These are phyloP conservation scores for Carduelis carduelis DNA, from an alignment of 2,797 vertebrate species.

Conservation along the genomic window DNA sequence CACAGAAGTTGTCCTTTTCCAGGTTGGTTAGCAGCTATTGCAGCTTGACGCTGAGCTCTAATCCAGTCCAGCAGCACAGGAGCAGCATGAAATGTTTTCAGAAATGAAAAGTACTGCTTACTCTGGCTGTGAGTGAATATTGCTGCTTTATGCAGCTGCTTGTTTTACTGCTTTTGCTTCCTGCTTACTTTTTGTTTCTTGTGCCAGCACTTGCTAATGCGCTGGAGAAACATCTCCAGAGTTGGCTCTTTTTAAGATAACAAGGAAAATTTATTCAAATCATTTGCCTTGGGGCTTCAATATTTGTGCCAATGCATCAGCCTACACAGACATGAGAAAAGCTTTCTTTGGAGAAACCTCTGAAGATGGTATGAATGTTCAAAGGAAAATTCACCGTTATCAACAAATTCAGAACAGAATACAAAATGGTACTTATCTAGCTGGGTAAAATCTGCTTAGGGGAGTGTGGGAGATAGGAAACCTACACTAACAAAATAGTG, in stretches of 20 bases:
- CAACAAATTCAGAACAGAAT: not conserved
- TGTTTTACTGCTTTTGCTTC: slow-evolving; percentile 30
- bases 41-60: not conserved
- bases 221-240: not conserved
- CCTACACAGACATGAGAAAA: not conserved
- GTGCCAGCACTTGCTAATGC: not conserved
- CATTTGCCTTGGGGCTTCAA: not conserved
- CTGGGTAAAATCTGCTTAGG: not conserved
- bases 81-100: slow-evolving; percentile 29
- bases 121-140: not conserved
- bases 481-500: not conserved
- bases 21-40: not conserved
- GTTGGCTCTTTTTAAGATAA: not conserved
- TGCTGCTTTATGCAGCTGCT: slow-evolving; percentile 26
- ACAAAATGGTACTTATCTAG: not conserved
- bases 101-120: slow-evolving; percentile 17
- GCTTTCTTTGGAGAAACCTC: not conserved
- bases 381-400: not conserved
- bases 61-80: not conserved
- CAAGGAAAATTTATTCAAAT: slow-evolving; percentile 6
- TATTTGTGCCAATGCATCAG: not conserved
- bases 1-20: slow-evolving; percentile 6
- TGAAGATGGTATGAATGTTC: not conserved
- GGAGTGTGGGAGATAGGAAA: not conserved
- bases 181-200: not conserved